Evolutionary conservation across 2,797 vertebrate genomes (phyloP), one percentile per base, ranked within the genome.

Genomic region (Eulemur coronatus): DNA sequence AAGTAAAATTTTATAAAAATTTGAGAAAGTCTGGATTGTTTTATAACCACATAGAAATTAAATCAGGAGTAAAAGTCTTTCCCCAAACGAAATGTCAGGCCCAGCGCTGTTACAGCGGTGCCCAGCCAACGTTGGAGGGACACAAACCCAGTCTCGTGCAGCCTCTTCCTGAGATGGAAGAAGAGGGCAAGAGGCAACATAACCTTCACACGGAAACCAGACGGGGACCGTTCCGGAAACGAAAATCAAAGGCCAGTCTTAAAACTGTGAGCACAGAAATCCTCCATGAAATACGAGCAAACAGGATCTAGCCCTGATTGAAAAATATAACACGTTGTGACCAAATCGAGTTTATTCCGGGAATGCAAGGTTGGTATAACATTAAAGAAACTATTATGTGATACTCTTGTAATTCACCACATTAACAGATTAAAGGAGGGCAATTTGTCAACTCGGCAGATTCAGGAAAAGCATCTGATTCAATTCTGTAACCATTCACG

Each of bases 371-470:
- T 28, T 46, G 52, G 76, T 43, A 2, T 15, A 10, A 20, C 43
- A 4, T 73, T 7, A 33, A 13, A n/a, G 43, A 78, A 76, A 22
- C 76, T 14, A 0, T 33, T 59, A 5, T 67, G 1, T 2, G 28
- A 24, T 1, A 12, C 14, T 22, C 43, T 17, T 17, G 13, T 10
- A 24, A 0, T 24, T 72, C 15, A 14, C 33, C 35, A 24, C 24
- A 2, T 20, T 35, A 43, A 15, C 41, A 46, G 33, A 2, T 48
- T 6, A 24, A 2, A 26, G 33, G 41, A n/a, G 7, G 14, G 5
- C 9, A 1, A 2, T 33, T 30, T 2, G 0, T 14, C 35, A 17
- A n/a, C 15, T 55, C n/a, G 1, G 10, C 2, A 7, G 57, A 50
- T 22, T 5, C 4, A 2, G 8, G 10, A 38, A 10, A 35, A 84